phyloP scores from a whole-genome alignment of 2,888 invertebrate species.

The Lepetodrilus schrolli region DNA sequence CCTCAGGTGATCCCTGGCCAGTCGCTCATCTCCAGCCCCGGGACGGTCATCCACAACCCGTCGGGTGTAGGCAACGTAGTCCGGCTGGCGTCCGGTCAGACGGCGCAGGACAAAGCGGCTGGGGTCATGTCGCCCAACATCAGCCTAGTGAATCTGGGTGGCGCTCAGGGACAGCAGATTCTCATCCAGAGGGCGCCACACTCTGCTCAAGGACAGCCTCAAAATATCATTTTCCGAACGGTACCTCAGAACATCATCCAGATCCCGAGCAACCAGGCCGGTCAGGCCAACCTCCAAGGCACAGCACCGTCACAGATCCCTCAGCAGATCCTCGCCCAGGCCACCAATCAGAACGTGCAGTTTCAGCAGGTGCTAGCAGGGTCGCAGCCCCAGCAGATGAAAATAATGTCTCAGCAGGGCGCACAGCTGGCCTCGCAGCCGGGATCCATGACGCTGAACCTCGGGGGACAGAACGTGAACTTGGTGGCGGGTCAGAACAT shows the following conservation, averaged over 20 bases:
- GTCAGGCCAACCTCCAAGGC: conserved; percentile 1
- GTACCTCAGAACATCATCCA: conserved; percentile 46
- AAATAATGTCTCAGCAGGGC: conserved; percentile 45
- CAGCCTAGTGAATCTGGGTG: conserved; percentile 38
- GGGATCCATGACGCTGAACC: conserved; percentile 56
- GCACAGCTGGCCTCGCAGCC: conserved; percentile 37
- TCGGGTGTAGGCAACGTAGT: conserved; percentile 40
- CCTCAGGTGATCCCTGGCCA: conserved; percentile 46
- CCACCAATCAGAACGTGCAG: conserved; percentile 32
- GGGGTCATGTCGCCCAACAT: conserved; percentile 30
- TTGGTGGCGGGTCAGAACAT: conserved; percentile 50
- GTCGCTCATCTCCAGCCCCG: conserved; percentile 13
- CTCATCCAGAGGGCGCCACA: conserved; percentile 57
- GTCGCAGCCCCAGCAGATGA: conserved; percentile 41
- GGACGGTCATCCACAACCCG: conserved; percentile 1
- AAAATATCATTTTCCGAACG: conserved; percentile 55
- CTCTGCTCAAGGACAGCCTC: conserved; percentile 31
- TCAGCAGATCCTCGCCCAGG: conserved; percentile 36
- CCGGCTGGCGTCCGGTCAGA: conserved; percentile 35
- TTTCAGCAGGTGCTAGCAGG: conserved; percentile 40
- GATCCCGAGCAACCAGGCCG: conserved; percentile 43
- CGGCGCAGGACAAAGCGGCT: conserved; percentile 31
- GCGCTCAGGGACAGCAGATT: conserved; percentile 57
- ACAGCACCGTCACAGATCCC: conserved; percentile 30
- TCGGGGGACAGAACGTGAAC: conserved; percentile 58